phyloP scores from a whole-genome alignment of 2,888 invertebrate genomes.

The Drosophila ustulata region DNA sequence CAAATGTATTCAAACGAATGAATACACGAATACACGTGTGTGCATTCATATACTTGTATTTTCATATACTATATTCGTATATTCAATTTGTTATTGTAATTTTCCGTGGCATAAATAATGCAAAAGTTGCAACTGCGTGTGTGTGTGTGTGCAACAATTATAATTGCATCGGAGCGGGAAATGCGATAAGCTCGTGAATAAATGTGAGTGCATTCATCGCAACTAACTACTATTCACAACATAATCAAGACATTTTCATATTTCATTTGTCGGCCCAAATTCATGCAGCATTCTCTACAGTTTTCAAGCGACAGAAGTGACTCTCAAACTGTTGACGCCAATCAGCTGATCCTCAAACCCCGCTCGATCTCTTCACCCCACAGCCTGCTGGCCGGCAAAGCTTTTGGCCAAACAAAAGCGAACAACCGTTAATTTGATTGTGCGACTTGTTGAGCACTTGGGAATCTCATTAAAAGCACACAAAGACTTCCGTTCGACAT shows the following conservation, averaged over 20 bases:
- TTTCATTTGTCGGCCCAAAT: not conserved
- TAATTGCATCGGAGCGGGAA: constrained; percentile 38
- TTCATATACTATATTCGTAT: constrained; percentile 12
- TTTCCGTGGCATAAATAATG: constrained; percentile 36
- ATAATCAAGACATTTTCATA: constrained; percentile 15
- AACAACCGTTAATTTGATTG: constrained; percentile 53
- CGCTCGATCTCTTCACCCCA: not conserved
- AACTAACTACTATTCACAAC: constrained; percentile 15
- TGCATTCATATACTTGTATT: too few species aligned
- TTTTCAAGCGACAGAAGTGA: not conserved
- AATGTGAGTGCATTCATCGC: constrained; percentile 23
- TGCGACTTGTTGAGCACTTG: constrained; percentile 35
- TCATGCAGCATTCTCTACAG: not conserved
- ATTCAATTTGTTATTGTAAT: constrained; percentile 51
- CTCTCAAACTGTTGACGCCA: constrained; percentile 25
- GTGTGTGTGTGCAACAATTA: constrained; percentile 7
- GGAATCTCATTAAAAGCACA: constrained; percentile 44
- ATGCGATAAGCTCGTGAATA: constrained; percentile 11
- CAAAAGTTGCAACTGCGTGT: constrained; percentile 5
- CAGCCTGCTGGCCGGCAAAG: not conserved
- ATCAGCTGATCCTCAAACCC: constrained; percentile 31
- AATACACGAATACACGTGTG: constrained; percentile 2
- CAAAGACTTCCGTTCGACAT: constrained; percentile 59
- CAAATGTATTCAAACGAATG: constrained; percentile 35
- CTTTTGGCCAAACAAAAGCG: constrained; percentile 15